Evolutionary conservation across 2,888 invertebrate species (phyloP), one percentile per base, ranked within the genome.

Genomic region (Cataglyphis livida): DNA sequence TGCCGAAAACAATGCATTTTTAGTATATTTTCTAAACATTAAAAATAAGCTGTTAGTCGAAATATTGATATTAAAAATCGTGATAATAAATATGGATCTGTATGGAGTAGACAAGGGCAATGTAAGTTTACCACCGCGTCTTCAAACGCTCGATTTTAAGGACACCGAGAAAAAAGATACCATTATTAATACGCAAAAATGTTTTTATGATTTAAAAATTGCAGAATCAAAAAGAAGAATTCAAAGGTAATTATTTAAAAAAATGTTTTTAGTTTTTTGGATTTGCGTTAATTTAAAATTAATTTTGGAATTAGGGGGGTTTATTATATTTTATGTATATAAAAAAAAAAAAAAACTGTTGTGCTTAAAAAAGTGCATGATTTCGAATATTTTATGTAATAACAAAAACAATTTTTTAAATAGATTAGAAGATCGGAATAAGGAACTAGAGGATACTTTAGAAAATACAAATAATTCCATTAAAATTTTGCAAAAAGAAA

Each of bases 151-250:
- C 4, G 83, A 89, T 61, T 51, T 86, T 75, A 73, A 64, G 0
- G 84, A 87, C 35, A 57, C 61, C 7, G 64, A 84, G 68, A 54
- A 84, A 2, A 25, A 64, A 64, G 10, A 25, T 21, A 18, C 65
- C 62, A 93, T 93, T 61, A 76, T 92, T 35, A 93, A 93, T 81
- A 89, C 90, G 82, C 93, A 94, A 88, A 91, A 21, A 44, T 86
- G 91, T 12, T 84, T 92, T 21, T 93, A 93, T 62, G 86, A 91
- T 44, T 71, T 90, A 57, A 82, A 87, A 74, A 91, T 93, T 25
- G 70, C 79, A 9, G 92, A 92, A 64, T 87, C 87, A 59, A 64
- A 89, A 76, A 89, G 87, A 28, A 86, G 84, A 81, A 91, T 92
- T 70, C 61, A 89, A 64, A 92, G 93, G 94, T 93, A 78, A 32